These are phyloP conservation scores for Drosophila elegans DNA, from an alignment of 1,140 invertebrate genomes.

Conservation along the genomic window DNA sequence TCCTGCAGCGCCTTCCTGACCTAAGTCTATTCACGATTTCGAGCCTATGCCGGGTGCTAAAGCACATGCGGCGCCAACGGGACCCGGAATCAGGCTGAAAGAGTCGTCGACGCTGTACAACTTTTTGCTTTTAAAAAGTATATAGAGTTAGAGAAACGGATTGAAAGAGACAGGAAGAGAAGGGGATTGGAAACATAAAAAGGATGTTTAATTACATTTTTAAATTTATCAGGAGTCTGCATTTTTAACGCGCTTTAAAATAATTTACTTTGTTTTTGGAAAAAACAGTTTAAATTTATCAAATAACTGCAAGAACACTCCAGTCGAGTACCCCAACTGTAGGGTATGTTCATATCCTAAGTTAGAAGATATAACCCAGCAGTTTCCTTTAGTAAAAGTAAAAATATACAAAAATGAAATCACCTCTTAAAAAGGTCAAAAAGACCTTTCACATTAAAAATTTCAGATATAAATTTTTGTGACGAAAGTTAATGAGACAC, in stretches of 20 bases:
- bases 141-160: background rate
- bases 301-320: background rate
- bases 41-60: slow-evolving; percentile 48
- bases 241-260: background rate
- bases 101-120: slow-evolving; percentile 7
- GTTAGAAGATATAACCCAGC: no score
- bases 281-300: no score
- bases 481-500: no score
- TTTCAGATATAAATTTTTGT: no score
- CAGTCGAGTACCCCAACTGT: no score
- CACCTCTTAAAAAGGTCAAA: no score
- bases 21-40: slow-evolving; percentile 49
- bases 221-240: background rate
- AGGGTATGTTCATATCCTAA: no score
- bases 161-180: background rate
- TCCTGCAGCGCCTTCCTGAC: background rate
- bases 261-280: background rate
- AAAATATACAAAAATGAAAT: no score
- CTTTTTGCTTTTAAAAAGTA: slow-evolving; percentile 3
- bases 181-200: background rate
- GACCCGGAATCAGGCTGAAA: slow-evolving; percentile 9
- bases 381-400: no score
- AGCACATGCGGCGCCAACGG: slow-evolving; percentile 46
- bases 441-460: no score
- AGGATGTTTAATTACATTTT: slow-evolving; percentile 12